Evolutionary conservation across 2,888 invertebrate genomes (phyloP).

Genomic region (Drosophila greeni): DNA sequence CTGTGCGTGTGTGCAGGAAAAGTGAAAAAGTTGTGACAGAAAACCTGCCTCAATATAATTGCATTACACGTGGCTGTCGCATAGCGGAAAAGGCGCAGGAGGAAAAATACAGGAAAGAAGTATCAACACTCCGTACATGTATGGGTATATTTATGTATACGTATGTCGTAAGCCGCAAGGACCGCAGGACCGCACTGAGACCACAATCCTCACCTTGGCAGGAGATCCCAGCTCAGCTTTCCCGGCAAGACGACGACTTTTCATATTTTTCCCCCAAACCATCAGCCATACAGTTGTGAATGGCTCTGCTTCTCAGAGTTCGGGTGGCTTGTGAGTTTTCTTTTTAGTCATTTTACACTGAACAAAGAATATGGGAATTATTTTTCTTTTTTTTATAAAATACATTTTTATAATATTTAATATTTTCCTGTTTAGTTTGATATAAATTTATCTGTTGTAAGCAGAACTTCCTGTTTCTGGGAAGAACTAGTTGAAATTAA

Average conservation of each 20-base stretch:
- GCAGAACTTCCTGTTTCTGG: too few relatives aligned
- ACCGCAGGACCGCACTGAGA: slow-evolving; percentile 41
- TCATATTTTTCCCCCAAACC: slow-evolving; percentile 56
- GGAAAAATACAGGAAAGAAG: slow-evolving; percentile 8
- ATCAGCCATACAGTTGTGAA: slow-evolving; percentile 41
- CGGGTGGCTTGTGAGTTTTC: slow-evolving; percentile 18
- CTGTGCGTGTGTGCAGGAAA: slow-evolving; percentile 15
- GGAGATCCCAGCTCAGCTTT: slow-evolving; percentile 50
- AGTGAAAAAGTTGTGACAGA: slow-evolving; percentile 57
- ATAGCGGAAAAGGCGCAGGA: slow-evolving; percentile 33
- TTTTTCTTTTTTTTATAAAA: not conserved
- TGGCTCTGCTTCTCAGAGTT: slow-evolving; percentile 18
- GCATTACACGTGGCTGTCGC: slow-evolving; percentile 70
- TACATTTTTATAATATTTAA: not conserved
- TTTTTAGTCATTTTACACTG: slow-evolving; percentile 16
- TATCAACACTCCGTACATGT: not conserved
- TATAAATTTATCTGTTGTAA: too few relatives aligned
- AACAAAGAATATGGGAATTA: not conserved
- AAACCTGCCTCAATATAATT: slow-evolving; percentile 69
- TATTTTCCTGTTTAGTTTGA: too few relatives aligned
- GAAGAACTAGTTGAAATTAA: too few relatives aligned
- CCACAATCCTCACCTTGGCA: slow-evolving; percentile 40
- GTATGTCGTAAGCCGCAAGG: slow-evolving; percentile 17
- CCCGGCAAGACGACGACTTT: slow-evolving; percentile 64
- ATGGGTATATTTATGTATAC: slow-evolving; percentile 1